phyloP scores from a whole-genome alignment of 2,113 vertebrate genomes.

The Sebastes fasciatus region DNA sequence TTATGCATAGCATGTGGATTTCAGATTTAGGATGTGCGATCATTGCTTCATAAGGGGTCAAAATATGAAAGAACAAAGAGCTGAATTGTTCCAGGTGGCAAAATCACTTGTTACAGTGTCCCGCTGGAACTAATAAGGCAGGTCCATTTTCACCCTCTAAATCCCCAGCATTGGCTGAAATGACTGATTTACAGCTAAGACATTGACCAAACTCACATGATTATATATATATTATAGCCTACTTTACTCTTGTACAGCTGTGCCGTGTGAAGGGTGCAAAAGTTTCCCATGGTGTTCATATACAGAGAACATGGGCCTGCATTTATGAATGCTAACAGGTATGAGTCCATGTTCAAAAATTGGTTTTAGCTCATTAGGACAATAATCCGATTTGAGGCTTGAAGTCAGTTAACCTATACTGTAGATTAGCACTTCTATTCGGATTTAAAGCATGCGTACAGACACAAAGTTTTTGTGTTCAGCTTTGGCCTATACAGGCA shows the following conservation, averaged over 20 bases:
- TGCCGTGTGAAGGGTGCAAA: conserved; percentile 52
- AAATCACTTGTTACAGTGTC: conserved; percentile 79
- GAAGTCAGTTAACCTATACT: conserved; percentile 19
- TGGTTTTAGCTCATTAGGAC: conserved; percentile 43
- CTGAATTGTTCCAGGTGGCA: conserved; percentile 86
- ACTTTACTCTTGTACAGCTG: conserved; percentile 69
- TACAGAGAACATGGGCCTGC: conserved; percentile 35
- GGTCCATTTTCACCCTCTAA: conserved; percentile 86
- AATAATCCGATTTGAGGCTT: conserved; percentile 47
- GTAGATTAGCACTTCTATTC: conserved; percentile 17
- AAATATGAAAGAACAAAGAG: conserved; percentile 71
- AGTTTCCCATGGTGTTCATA: conserved; percentile 62
- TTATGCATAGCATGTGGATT: conserved; percentile 70
- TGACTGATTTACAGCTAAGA: conserved; percentile 85
- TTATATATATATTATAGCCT: conserved; percentile 71
- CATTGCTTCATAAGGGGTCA: conserved; percentile 55
- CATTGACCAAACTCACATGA: conserved; percentile 78
- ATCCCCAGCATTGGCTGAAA: conserved; percentile 76
- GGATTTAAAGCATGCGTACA: conserved; percentile 39
- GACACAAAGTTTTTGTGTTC: neutral
- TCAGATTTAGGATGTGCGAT: conserved; percentile 58
- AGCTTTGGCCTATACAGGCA: neutral
- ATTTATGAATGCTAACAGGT: conserved; percentile 54
- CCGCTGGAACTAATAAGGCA: conserved; percentile 86
- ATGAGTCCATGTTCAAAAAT: conserved; percentile 51